Evolutionary conservation across 2,888 invertebrate species (phyloP), one percentile per base, ranked within the genome.

Genomic region (Lithophane leautieri): DNA sequence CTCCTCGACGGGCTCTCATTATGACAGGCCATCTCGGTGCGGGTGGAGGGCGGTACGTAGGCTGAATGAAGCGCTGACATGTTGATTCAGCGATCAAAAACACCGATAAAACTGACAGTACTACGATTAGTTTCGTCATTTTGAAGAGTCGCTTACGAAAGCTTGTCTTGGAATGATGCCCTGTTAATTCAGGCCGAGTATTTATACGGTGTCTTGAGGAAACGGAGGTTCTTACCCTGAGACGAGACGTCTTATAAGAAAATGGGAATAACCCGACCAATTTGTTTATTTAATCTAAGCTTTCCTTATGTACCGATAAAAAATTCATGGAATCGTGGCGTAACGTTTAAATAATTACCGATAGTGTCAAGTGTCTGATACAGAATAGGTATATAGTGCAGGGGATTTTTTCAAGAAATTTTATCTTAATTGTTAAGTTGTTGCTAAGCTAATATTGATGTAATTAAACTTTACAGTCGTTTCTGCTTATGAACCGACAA

Each of bases 131-230:
- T 66, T 83, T 83, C 28, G 56, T 22, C 82, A 83, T 83, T 50
- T 84, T 73, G 76, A 62, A 58, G 16, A 40, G 47, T 63, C 8
- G 7, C 47, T 62, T 54, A 58, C 34, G 61, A 66, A 7, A 34
- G 61, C 47, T 69, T 16, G 34, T 58, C 60, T 71, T 54, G 1
- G 65, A 83, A 70, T 83, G 77, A 83, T 81, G 14, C 34, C 47
- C 16, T 1, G 50, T 54, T n/a, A n/a, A 4, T 34, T 12, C 1
- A n/a, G 14, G 42, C 1, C 11, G 40, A 28, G 82, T 84, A 85
- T 81, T 71, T 83, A 83, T 83, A 83, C 68, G 3, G 3, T 19
- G 6, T 69, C 19, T 40, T 73, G 42, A 83, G 82, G 85, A 85
- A 77, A 83, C 47, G n/a, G 25, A 58, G 82, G 85, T 84, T 44